Evolutionary conservation across 2,797 vertebrate species (phyloP), one percentile per base, ranked within the genome.

Genomic region (Gobio occitaniae): DNA sequence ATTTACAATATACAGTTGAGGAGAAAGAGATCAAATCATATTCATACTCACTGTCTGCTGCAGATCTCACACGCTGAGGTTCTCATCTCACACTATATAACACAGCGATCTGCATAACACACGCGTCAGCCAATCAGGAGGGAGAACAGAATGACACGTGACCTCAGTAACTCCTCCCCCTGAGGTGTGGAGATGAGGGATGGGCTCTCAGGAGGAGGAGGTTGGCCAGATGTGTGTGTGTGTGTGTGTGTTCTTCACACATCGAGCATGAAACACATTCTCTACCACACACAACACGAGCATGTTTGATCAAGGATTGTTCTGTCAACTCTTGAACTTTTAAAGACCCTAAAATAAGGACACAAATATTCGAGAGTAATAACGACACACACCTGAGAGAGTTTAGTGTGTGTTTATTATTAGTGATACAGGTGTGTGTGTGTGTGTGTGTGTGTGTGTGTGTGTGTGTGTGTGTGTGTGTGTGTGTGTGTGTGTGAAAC

Each of bases 101-200:
- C 25, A 9, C 21, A 47, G 12, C 7, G 6, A 72, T 61, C 61
- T 52, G 32, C 77, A 80, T 84, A 25, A 48, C 32, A 36, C 8
- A 21, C 50, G 6, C 32, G 69, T 44, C 2, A 66, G n/a, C 86
- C 86, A 84, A 87, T 84, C 82, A 84, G 44, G 6, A 52, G 12
- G 21, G 3, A 56, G 71, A 61, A 54, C 21, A 52, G 21, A 50
- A 3, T 2, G 19, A 71, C 47, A 69, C 10, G 16, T 54, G 72
- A 75, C 50, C 59, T 29, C 59, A 25, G 25, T 25, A 25, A 25
- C 25, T 25, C 25, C 25, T 25, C 25, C 25, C 25, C 25, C 25
- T 25, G 25, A 25, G 25, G 25, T 25, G 25, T 25, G 25, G 25
- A 25, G 25, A 25, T 25, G 25, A 25, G 25, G 25, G 25, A 25